phyloP scores from a whole-genome alignment of 53 echinoderm and acorn worm species.

The Arbacia lixula region DNA sequence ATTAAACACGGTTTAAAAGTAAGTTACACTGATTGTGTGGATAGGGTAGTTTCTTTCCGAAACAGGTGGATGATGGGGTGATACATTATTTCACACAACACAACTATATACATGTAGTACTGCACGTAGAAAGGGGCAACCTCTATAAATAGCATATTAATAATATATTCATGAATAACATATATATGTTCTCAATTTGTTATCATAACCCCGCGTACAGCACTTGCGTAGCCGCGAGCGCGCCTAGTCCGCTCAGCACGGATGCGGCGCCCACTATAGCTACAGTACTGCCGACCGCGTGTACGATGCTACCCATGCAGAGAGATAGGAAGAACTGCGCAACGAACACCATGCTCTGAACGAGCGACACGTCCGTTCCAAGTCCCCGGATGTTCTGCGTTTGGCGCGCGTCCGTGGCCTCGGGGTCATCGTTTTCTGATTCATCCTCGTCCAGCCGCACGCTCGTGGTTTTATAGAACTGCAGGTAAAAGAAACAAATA shows the following conservation, averaged over 20 bases:
- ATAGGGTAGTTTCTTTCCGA: no score
- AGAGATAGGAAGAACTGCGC: slow-evolving; percentile 88
- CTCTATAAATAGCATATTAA: no score
- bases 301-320: slow-evolving; percentile 95
- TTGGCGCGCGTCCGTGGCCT: background rate
- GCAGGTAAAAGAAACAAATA: slow-evolving; percentile 16
- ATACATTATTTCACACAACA: no score
- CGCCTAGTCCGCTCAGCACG: slow-evolving; percentile 88
- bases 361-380: slow-evolving; percentile 88
- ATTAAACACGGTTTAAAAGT: no score
- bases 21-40: no score
- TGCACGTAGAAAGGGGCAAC: no score
- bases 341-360: slow-evolving; percentile 98
- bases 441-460: slow-evolving; percentile 46
- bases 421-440: background rate
- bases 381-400: slow-evolving; percentile 80
- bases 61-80: no score
- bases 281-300: slow-evolving; percentile 77
- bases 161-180: background rate
- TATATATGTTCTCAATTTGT: background rate
- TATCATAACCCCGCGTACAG: slow-evolving; percentile 85
- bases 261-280: slow-evolving; percentile 80
- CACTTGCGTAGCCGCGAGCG: slow-evolving; percentile 87
- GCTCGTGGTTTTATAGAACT: slow-evolving; percentile 63
- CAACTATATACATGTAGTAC: no score